phyloP scores from a whole-genome alignment of 2,888 invertebrate species.

The Uropetala carovei region DNA sequence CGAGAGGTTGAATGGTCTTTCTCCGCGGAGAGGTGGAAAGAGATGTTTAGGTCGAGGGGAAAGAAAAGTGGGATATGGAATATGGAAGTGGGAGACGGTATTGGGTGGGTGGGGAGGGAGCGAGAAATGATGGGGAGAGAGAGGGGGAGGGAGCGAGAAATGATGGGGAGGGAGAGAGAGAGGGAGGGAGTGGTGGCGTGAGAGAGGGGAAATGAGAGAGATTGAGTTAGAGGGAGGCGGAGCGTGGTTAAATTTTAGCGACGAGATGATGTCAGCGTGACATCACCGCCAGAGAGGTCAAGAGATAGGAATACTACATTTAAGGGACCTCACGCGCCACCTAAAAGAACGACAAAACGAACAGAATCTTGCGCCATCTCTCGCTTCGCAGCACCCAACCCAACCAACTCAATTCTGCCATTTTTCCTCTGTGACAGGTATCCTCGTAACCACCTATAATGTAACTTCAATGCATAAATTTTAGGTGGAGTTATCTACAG shows the following conservation, averaged over 20 bases:
- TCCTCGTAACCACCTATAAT: too few relatives aligned
- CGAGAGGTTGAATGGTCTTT: too few relatives aligned
- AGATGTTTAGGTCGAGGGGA: neutral
- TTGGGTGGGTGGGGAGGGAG: neutral
- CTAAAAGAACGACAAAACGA: neutral
- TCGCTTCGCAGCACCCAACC: neutral
- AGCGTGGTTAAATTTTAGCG: constrained; percentile 8
- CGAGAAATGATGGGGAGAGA: neutral
- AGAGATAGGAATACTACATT: neutral
- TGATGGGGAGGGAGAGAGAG: neutral
- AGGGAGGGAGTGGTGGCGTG: neutral
- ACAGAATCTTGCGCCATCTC: neutral
- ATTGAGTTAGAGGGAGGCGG: neutral
- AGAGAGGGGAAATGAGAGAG: neutral
- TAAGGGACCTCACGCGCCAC: neutral
- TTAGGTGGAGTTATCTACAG: too few relatives aligned
- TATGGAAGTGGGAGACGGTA: neutral
- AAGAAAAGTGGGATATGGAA: neutral
- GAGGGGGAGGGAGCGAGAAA: neutral
- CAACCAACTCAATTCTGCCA: too few relatives aligned
- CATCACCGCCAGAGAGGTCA: constrained; percentile 14
- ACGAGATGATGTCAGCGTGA: neutral
- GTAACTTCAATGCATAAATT: too few relatives aligned
- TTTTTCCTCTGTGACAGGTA: too few relatives aligned
- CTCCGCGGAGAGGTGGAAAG: too few relatives aligned